Base-by-base conservation (phyloP, 2,888 invertebrate genomes). In the Lepidochrysops patricia region DNA sequence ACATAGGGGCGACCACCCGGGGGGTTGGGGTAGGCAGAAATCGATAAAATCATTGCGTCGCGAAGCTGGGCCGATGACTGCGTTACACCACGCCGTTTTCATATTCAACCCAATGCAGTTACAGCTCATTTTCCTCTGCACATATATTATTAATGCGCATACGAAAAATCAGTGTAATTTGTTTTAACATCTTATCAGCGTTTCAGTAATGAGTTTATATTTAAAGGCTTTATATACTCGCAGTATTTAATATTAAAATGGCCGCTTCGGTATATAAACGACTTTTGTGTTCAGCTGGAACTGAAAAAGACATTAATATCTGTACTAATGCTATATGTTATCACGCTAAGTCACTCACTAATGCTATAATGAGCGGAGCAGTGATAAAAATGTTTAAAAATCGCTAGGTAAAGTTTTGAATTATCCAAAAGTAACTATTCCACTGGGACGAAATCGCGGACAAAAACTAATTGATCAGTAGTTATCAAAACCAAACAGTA, bases 1-100 rank as follows among this genome's bases (percentile, higher is more conserved):
- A 68, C 63, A 66, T 63, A 64, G 61, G 61, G 61, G 66, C 67
- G 64, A 64, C 60, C 48, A 65, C 63, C 60, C 61, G 29, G 63
- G 63, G 60, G 64, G 65, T 57, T 63, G 61, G 65, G 60, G 79
- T 74, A 78, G 60, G 79, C 74, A 78, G 71, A 83, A 82, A 88
- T 88, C 87, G 79, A 88, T 88, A 84, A 75, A 84, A 85, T 88
- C 86, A 88, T 86, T 78, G 84, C 82, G 76, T 68, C 58, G 58
- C 58, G 58, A 58, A 49, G 49, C 58, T 52, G 52, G 26, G 9
- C 37, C 58, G 79, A 82, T 85, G 82, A 84, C 77, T 70, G 66
- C 25, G 32, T 58, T 48, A 48, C 57, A 49, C 32, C 57, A 60
- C 13, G 58, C 59, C 32, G 37, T 26, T 60, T 62, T 49, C 26